Base-by-base conservation (phyloP, 2,888 invertebrate species). In the Leptopterna dolabrata region DNA sequence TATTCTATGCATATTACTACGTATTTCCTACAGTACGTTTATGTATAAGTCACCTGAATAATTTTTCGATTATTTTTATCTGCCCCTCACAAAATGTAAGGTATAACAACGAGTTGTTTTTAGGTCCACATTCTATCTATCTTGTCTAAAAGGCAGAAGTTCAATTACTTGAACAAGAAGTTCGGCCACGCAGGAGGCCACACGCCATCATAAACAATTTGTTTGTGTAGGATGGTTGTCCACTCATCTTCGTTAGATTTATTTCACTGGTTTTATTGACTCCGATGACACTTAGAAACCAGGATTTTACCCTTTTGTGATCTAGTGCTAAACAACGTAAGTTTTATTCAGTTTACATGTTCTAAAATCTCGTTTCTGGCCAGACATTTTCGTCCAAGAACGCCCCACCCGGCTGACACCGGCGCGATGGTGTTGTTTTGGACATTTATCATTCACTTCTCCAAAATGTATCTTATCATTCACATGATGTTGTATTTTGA, bases 161-260 rank as follows among this genome's bases (percentile, higher is more conserved):
- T 36, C 4, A 24, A 73, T 19, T n/a, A 36, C 4, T 73, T 0
- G 78, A 45, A 78, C 45, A 78, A 76, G 41, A 41, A 76, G 41
- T 41, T 76, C 30, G 73, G 73, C 73, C 73, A 76, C 73, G 73
- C 73, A 76, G 41, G 63, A 63, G 63, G 63, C n/a, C 1, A 76
- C 73, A 76, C 73, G 73, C 73, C 19, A 41, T 41, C 36, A 36
- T 41, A 76, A 76, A 76, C 73, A 76, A 76, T 13, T 41, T 29
- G 30, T 76, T 30, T 27, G 24, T 24, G 63, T 24, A 63, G 24
- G 24, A 63, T 24, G 27, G 6, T 24, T n/a, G 63, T 63, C 63
- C 63, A 63, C 19, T 63, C 27, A 63, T 63, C 63, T 63, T 24
- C 13, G 16, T 63, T 6, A 0, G 24, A 63, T 24, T 63, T 63